Base-by-base conservation (phyloP, 2,888 invertebrate species). In the Ceraclea dissimilis region DNA sequence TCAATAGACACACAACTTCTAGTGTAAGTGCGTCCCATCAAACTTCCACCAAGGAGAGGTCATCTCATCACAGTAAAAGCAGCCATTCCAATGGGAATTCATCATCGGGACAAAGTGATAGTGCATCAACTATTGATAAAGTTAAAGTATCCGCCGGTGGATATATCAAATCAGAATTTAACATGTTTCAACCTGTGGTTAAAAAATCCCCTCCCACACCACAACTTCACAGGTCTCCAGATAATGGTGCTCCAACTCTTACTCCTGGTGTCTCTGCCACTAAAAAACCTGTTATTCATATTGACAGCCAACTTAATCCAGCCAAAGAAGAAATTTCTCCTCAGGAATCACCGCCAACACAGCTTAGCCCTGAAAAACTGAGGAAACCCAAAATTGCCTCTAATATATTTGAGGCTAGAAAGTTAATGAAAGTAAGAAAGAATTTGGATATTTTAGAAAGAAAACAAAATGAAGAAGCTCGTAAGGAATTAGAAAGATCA, bases 371-470 rank as follows among this genome's bases (percentile, higher is more conserved):
- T 26, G 52, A 31, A n/a, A 56, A 77, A 13, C 64, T 81, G 22
- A 83, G 81, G 61, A 86, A 86, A 66, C 84, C 84, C 0, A 86
- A 83, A 71, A 81, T 84, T 56, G 85, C 85, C 0, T 81, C 82
- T 1, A 86, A 85, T 67, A 75, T 85, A 46, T 76, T 79, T 63
- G 86, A 86, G 71, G 84, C 85, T 1, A 80, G 78, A 63, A 78
- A 77, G 63, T 69, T 85, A 52, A 83, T 84, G 78, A 84, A 84
- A 69, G 80, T 84, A 67, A 72, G 85, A 5, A 84, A 81, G 61
- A 80, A 82, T 62, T 69, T 86, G 59, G 81, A 82, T 31, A 81
- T 81, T 64, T 75, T 83, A 65, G 82, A 83, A 64, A 76, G 78
- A 53, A 71, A 76, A 64, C 75, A 76, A 71, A 78, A 78, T 51